Evolutionary conservation across 2,113 vertebrate species (phyloP).

Genomic region (Silurus asotus): DNA sequence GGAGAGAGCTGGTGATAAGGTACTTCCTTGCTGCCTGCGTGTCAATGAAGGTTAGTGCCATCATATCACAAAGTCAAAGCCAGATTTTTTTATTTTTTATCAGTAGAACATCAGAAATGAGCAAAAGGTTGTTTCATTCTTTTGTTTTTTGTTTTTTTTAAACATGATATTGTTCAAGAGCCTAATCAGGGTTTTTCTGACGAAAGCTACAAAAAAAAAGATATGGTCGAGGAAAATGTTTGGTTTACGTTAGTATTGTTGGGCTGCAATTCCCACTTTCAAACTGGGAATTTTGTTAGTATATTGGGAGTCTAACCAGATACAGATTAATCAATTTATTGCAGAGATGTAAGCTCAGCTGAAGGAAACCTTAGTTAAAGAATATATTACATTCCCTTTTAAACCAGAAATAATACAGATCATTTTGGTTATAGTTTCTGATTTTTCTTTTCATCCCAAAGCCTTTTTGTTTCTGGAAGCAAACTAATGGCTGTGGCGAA

Average conservation of each 20-base stretch:
- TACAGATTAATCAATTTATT: no score
- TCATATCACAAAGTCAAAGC: conserved; percentile 97
- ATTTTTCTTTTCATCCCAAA: neutral
- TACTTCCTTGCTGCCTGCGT: conserved; percentile 83
- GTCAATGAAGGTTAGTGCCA: conserved; percentile 99
- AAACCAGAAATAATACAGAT: neutral
- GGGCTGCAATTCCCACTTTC: neutral
- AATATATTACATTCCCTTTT: no score
- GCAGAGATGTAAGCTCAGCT: neutral
- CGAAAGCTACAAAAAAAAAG: no score
- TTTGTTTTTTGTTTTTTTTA: neutral
- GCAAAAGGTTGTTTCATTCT: conserved; percentile 26
- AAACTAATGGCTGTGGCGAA: neutral
- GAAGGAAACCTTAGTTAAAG: neutral
- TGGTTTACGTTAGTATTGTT: neutral
- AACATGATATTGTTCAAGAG: neutral
- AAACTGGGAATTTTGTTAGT: neutral
- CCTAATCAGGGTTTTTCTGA: no score
- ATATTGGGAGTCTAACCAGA: neutral
- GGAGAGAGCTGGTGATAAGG: conserved; percentile 88
- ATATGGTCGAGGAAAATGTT: neutral
- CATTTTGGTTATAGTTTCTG: neutral
- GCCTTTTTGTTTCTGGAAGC: neutral
- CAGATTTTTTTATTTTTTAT: conserved; percentile 89
- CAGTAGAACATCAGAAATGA: conserved; percentile 73